Evolutionary conservation across 1,140 invertebrate genomes (phyloP).

Genomic region (Trypoxylus dichotomus): DNA sequence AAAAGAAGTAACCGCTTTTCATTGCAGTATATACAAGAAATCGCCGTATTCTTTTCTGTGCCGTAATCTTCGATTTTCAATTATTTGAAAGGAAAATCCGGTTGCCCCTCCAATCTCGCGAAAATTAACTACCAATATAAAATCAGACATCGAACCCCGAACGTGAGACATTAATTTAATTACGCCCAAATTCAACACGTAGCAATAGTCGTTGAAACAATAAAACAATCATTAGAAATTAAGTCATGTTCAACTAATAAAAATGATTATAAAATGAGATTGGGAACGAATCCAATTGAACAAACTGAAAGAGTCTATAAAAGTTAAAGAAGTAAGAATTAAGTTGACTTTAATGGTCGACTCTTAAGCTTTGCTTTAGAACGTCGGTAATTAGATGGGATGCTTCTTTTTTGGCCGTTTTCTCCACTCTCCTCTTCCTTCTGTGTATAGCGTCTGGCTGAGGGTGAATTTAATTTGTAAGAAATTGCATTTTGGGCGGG

Average conservation of each 20-base stretch:
- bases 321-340: conserved; percentile 19
- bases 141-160: neutral
- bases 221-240: conserved; percentile 4
- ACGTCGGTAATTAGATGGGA: neutral
- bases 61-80: too few species aligned
- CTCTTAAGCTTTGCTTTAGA: conserved; percentile 20
- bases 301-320: conserved; percentile 7
- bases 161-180: conserved; percentile 1
- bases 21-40: too few species aligned
- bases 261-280: conserved; percentile 12
- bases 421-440: neutral
- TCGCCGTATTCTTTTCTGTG: too few species aligned
- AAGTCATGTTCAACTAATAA: conserved; percentile 19
- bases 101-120: too few species aligned
- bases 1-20: too few species aligned
- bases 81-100: too few species aligned
- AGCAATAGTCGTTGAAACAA: neutral
- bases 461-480: neutral
- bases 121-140: too few species aligned
- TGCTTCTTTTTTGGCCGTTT: neutral
- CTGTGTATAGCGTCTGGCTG: neutral
- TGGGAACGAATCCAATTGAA: conserved; percentile 11
- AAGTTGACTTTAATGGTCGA: conserved; percentile 14
- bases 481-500: neutral
- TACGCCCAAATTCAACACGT: neutral